Evolutionary conservation across 2,888 invertebrate species (phyloP).

Genomic region (Morinoia aosen): DNA sequence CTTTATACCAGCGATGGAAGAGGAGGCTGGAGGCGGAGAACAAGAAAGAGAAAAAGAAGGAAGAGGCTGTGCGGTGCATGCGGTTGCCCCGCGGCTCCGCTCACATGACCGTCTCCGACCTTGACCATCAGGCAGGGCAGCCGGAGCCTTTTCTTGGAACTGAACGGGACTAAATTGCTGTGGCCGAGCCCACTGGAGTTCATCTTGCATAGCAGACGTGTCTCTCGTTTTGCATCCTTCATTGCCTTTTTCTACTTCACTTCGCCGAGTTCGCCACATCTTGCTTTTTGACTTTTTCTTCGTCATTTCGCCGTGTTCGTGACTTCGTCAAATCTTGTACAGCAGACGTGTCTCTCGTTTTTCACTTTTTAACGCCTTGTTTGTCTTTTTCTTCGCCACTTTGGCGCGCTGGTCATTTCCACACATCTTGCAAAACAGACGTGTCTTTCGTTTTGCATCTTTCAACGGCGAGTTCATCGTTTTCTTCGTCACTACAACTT

Average conservation of each 20-base stretch:
- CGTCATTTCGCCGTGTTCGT: too few relatives aligned
- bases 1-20: background rate
- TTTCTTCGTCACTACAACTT: background rate
- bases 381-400: too few relatives aligned
- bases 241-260: too few relatives aligned
- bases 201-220: background rate
- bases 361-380: too few relatives aligned
- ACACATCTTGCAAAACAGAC: background rate
- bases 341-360: background rate
- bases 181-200: background rate
- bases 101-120: constrained; percentile 45
- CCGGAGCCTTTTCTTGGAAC: constrained; percentile 28
- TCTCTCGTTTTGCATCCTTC: background rate
- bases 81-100: constrained; percentile 28
- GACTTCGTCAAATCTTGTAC: background rate
- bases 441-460: background rate
- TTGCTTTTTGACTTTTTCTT: too few relatives aligned
- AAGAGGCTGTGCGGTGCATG: constrained; percentile 18
- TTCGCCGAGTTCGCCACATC: too few relatives aligned
- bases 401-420: too few relatives aligned
- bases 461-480: background rate
- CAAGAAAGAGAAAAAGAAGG: background rate
- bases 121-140: constrained; percentile 28
- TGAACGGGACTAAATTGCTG: constrained; percentile 46
- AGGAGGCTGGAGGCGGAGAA: background rate